Percentiles rank a stretch among this genome's conserved stretches.
phyloP scores from a whole-genome alignment of 2,113 vertebrate species.

The Eleginops maclovinus region DNA sequence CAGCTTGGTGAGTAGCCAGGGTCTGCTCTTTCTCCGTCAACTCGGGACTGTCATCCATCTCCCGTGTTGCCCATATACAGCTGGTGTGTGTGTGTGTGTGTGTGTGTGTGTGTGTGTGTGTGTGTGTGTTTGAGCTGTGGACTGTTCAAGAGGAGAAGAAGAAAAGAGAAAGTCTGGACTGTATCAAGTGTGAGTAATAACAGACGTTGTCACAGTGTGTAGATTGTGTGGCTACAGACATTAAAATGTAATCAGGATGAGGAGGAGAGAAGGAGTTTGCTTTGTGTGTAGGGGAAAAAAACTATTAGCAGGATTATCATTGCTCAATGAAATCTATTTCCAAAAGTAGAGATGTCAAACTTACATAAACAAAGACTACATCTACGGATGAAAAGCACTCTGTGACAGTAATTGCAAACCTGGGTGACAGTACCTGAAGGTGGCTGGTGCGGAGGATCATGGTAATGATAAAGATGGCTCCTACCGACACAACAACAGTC shows the following conservation, averaged over 20 bases:
- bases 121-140: slow-evolving; percentile 1
- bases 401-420: background rate
- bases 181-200: slow-evolving; percentile 62
- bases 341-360: slow-evolving; percentile 37
- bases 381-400: slow-evolving; percentile 12
- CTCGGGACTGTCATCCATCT: slow-evolving; percentile 36
- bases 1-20: slow-evolving; percentile 37
- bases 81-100: slow-evolving; percentile 33
- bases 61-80: slow-evolving; percentile 39
- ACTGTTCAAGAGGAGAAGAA: slow-evolving; percentile 15
- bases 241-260: slow-evolving; percentile 48
- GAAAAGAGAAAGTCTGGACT: slow-evolving; percentile 53
- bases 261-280: background rate
- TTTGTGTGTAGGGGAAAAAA: slow-evolving; percentile 4
- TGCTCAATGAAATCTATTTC: slow-evolving; percentile 41
- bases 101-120: slow-evolving; percentile 16
- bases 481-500: slow-evolving; percentile 68
- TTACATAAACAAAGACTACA: slow-evolving; percentile 44
- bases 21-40: slow-evolving; percentile 46
- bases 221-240: slow-evolving; percentile 36
- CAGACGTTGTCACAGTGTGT: slow-evolving; percentile 35
- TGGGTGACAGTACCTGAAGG: slow-evolving; percentile 58
- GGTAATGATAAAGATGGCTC: slow-evolving; percentile 60
- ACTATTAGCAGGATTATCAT: slow-evolving; percentile 9
- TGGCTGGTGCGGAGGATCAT: slow-evolving; percentile 57